Conservation (phyloP, 2,888 invertebrate species). For the Syrista parreyssii region DNA sequence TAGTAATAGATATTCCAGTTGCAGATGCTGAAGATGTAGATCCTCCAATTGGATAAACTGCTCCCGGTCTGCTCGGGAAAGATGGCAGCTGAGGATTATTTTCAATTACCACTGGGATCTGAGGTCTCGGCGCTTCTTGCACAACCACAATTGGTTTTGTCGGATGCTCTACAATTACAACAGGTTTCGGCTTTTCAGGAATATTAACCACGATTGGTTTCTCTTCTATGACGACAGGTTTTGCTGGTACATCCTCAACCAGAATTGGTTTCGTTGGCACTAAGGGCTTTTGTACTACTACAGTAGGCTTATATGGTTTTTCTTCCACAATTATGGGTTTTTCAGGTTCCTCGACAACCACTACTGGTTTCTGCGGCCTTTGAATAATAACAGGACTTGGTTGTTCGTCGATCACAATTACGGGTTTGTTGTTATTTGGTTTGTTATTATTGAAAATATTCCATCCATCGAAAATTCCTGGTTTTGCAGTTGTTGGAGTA, state of each 20-base stretch:
- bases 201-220: neutral
- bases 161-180: neutral
- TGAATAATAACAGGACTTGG: neutral
- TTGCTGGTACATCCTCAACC: neutral
- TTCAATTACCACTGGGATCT: too few species aligned
- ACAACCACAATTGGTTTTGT: neutral
- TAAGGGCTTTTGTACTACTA: neutral
- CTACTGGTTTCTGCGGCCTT: neutral
- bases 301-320: neutral
- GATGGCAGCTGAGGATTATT: too few species aligned
- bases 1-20: too few species aligned
- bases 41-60: neutral
- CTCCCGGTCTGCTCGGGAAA: too few species aligned
- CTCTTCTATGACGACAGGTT: neutral
- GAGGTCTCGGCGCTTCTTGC: neutral
- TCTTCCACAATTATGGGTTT: neutral
- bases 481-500: neutral
- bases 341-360: neutral
- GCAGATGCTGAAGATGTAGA: neutral
- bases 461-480: neutral
- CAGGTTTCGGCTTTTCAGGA: neutral
- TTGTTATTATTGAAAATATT: slow-evolving; percentile 5
- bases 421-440: neutral
- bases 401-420: slow-evolving; percentile 3
- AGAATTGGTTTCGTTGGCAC: neutral